Base-by-base conservation (phyloP, 1,140 invertebrate species). In the Physella acuta region DNA sequence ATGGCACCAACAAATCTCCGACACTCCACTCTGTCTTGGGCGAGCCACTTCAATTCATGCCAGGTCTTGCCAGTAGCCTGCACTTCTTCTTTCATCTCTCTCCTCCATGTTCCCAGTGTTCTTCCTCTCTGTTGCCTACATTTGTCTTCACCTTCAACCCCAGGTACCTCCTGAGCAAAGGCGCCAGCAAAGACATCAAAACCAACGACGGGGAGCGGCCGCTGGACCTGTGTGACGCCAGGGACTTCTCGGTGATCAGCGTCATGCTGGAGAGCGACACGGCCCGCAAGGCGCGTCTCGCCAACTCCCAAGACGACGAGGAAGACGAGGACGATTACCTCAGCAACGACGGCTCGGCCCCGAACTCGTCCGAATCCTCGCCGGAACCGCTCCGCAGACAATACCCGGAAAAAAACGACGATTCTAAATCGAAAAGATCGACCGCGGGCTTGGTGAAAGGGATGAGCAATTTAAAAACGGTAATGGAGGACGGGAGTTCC, bases 171-270 rank as follows among this genome's bases (percentile, higher is more conserved):
- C 66, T 85, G 55, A 71, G 77, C 51, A 76, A 79, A 53, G 84
- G 84, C 11, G 84, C 83, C 26, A 76, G 78, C 60, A 75, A 73
- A 34, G 74, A 70, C 17, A 75, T 78, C 3, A 65, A 78, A 53
- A 85, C 82, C 16, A 75, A 75, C 20, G 81, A 85, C 31, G 80
- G 81, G 8, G 84, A 85, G 71, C 68, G 84, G 30, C 81, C 84
- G 2, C 70, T 85, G n/a, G 84, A 85, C 70, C 75, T 85, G 3
- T 76, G 83, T 26, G 84, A 85, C 58, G 77, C 81, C 4, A 71
- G 75, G 20, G 82, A 85, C 68, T 77, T 84, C 53, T 55, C 75
- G n/a, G 77, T 78, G 3, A 81, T 84, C n/a, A 76, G 77, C 28
- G 76, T 82, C 28, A 78, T 84, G 76, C 56, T 83, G 14, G 74